phyloP scores from a whole-genome alignment of 2,113 vertebrate species.

The Tringa solitaria region DNA sequence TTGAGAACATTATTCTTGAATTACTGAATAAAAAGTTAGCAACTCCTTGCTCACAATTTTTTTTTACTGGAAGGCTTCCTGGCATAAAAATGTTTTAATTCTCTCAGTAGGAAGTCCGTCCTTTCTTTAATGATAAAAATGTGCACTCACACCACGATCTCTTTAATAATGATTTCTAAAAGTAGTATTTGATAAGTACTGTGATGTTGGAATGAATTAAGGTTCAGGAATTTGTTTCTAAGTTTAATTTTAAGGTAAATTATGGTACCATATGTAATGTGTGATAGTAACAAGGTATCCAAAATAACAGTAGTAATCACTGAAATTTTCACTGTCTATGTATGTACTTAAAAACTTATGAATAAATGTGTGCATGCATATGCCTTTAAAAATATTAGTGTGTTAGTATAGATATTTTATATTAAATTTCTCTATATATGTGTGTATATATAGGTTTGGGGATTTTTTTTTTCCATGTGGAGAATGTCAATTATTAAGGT shows the following conservation, averaged over 20 bases:
- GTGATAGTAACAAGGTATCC: not conserved
- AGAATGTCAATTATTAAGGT: not conserved
- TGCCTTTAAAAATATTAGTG: not conserved
- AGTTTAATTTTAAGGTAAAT: not conserved
- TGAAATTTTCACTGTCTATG: not conserved
- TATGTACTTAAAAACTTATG: not conserved
- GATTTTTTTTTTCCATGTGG: not conserved
- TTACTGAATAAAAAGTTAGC: not conserved
- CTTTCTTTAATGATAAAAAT: constrained; percentile 11
- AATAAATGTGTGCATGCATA: not conserved
- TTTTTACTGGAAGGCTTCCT: not conserved
- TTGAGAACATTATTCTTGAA: not conserved
- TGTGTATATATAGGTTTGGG: not conserved
- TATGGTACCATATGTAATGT: not conserved
- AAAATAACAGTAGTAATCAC: not conserved
- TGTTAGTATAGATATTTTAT: not conserved
- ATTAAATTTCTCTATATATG: not conserved
- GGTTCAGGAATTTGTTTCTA: not conserved
- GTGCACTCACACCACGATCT: not conserved
- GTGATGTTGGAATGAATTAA: not conserved
- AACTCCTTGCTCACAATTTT: not conserved
- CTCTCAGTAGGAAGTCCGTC: not conserved
- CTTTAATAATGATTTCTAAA: constrained; percentile 21
- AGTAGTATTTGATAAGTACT: constrained; percentile 6
- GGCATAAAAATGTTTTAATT: not conserved